Evolutionary conservation across 2,888 invertebrate species (phyloP).

Genomic region (Cheilosia scutellata): DNA sequence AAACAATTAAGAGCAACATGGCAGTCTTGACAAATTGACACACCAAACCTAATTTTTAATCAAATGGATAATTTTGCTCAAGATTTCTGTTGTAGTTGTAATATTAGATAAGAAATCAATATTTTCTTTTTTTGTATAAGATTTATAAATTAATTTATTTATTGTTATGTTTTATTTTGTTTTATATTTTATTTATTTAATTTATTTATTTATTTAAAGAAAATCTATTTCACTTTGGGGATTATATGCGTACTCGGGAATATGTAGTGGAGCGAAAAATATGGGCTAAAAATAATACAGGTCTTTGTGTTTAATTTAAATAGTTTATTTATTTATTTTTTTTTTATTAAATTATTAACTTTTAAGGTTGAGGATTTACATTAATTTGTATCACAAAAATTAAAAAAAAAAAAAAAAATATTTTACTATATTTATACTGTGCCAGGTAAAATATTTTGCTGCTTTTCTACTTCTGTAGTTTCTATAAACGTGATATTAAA

Average conservation of each 20-base stretch:
- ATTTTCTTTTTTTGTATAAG: background rate
- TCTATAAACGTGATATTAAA: conserved; percentile 21
- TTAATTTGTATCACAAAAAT: conserved; percentile 21
- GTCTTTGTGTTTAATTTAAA: conserved; percentile 26
- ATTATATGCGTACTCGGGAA: conserved; percentile 4
- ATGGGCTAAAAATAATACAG: conserved; percentile 16
- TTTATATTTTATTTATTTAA: conserved; percentile 29
- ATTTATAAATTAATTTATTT: conserved; percentile 35
- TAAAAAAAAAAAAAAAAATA: conserved; percentile 1
- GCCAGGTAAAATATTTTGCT: conserved; percentile 44
- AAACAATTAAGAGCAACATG: conserved; percentile 14
- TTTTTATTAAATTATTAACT: conserved; percentile 12
- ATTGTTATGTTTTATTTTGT: conserved; percentile 46
- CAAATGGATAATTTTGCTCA: background rate
- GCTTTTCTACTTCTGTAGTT: conserved; percentile 10
- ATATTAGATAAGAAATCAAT: background rate
- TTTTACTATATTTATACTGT: conserved; percentile 44
- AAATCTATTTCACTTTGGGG: conserved; percentile 6
- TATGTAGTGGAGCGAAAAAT: background rate
- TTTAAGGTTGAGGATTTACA: conserved; percentile 22
- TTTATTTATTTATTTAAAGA: conserved; percentile 29
- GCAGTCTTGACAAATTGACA: background rate
- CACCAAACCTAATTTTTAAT: conserved; percentile 6
- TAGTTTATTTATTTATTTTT: conserved; percentile 9
- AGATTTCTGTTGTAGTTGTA: background rate